These are phyloP conservation scores for Acipenser transmontanus DNA, from an alignment of 2,797 vertebrate genomes.

Conservation along the genomic window DNA sequence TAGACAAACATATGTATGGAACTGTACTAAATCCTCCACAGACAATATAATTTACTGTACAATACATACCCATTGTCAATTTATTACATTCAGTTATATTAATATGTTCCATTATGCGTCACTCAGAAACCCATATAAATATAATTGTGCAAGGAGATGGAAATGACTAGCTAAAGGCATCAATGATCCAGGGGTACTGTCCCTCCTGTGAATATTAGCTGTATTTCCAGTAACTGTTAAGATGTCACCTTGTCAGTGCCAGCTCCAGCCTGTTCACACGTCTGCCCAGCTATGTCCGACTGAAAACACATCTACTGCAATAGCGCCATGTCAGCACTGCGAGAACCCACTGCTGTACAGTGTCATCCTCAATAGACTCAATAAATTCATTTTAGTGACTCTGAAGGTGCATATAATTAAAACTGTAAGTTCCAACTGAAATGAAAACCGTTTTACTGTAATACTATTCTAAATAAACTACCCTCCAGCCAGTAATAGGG, in stretches of 20 bases:
- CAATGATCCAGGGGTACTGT: background rate
- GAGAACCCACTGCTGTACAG: background rate
- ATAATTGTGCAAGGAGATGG: background rate
- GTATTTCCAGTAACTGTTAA: slow-evolving; percentile 3
- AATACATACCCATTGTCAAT: too few relatives aligned
- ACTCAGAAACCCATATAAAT: background rate
- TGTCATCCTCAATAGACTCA: background rate
- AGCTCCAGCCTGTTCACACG: slow-evolving; percentile 1
- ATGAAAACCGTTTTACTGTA: too few relatives aligned
- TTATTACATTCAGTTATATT: too few relatives aligned
- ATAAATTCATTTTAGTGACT: background rate
- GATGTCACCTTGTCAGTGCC: background rate
- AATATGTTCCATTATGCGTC: too few relatives aligned
- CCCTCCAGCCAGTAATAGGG: too few relatives aligned
- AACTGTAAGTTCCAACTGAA: too few relatives aligned
- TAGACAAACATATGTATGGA: too few relatives aligned
- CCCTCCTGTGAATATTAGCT: background rate
- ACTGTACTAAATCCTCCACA: too few relatives aligned
- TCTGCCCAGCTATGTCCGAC: background rate
- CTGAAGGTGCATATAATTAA: too few relatives aligned
- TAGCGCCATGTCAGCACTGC: background rate
- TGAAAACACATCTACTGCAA: background rate
- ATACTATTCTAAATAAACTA: too few relatives aligned
- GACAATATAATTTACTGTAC: too few relatives aligned
- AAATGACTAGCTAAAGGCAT: background rate